Evolutionary conservation across 2,113 vertebrate species (phyloP).

Genomic region (Polyodon spathula): DNA sequence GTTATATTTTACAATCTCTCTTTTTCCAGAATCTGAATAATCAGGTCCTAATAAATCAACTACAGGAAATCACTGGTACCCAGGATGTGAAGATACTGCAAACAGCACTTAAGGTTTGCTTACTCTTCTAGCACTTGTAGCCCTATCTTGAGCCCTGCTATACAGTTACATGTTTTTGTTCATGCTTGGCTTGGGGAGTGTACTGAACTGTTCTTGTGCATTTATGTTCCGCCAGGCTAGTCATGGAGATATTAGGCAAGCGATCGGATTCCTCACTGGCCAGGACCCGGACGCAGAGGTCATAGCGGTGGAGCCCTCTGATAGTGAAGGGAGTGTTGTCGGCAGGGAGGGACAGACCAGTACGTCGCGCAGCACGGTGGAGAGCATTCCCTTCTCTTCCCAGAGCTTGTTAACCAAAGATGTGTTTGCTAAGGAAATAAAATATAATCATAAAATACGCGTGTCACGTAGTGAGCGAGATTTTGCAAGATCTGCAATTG

Average conservation of each 20-base stretch:
- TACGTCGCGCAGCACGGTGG: conserved; percentile 33
- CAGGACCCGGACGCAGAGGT: conserved; percentile 38
- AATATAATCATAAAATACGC: no score
- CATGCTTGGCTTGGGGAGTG: conserved; percentile 1
- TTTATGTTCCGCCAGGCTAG: conserved; percentile 55
- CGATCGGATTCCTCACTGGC: conserved; percentile 71
- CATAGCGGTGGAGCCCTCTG: conserved; percentile 41
- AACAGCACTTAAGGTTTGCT: conserved; percentile 74
- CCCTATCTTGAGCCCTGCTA: background rate
- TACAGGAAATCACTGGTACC: conserved; percentile 89
- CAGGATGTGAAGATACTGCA: conserved; percentile 72
- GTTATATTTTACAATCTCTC: conserved; percentile 10
- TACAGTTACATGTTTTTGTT: background rate
- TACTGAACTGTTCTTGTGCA: background rate
- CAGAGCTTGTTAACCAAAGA: background rate
- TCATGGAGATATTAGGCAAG: conserved; percentile 79
- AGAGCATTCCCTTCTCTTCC: no score
- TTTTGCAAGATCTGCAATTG: no score
- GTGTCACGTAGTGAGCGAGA: no score
- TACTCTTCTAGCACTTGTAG: background rate
- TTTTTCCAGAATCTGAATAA: conserved; percentile 47
- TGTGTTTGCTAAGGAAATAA: background rate
- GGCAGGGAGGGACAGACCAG: conserved; percentile 46
- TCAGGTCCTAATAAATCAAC: conserved; percentile 76
- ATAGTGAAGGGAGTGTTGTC: conserved; percentile 34